A percentile compares a stretch with the other conserved stretches of the same genome.
Evolutionary conservation across 2,888 invertebrate genomes (phyloP).

Genomic region (Elysia crispata): DNA sequence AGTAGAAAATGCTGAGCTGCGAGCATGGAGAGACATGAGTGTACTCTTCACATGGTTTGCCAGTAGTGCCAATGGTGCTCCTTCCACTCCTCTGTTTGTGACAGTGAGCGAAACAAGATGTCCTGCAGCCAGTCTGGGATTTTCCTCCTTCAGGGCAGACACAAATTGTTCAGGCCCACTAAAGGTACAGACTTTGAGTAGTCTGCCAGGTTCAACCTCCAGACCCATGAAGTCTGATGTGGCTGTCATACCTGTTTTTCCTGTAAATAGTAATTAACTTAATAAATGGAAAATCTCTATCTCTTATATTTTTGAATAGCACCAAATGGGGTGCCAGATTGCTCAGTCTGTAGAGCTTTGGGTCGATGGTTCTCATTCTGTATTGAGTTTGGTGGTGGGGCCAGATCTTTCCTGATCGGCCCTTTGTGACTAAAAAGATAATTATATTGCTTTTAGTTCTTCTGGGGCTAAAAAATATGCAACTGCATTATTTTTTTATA

Average conservation of each 20-base stretch:
- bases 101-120: slow-evolving; percentile 74
- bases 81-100: slow-evolving; percentile 67
- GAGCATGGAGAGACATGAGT: slow-evolving; percentile 65
- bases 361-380: too few species aligned
- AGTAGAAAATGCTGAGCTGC: slow-evolving; percentile 44
- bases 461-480: too few species aligned
- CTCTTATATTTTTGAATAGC: too few species aligned
- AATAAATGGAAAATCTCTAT: too few species aligned
- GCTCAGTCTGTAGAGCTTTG: too few species aligned
- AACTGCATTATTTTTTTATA: too few species aligned
- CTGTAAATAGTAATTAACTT: too few species aligned
- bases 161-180: slow-evolving; percentile 67
- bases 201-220: slow-evolving; percentile 68
- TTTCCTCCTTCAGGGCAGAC: slow-evolving; percentile 56
- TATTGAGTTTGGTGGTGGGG: too few species aligned
- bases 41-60: slow-evolving; percentile 71
- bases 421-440: too few species aligned
- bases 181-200: slow-evolving; percentile 67
- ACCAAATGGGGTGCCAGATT: too few species aligned
- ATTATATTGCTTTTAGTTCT: too few species aligned
- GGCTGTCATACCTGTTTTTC: slow-evolving; percentile 52
- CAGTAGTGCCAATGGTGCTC: slow-evolving; percentile 70
- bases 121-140: slow-evolving; percentile 64
- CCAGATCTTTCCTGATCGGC: too few species aligned
- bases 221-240: slow-evolving; percentile 70